These are phyloP conservation scores for Patagioenas fasciata DNA, from an alignment of 2,113 vertebrate species.

Conservation along the genomic window DNA sequence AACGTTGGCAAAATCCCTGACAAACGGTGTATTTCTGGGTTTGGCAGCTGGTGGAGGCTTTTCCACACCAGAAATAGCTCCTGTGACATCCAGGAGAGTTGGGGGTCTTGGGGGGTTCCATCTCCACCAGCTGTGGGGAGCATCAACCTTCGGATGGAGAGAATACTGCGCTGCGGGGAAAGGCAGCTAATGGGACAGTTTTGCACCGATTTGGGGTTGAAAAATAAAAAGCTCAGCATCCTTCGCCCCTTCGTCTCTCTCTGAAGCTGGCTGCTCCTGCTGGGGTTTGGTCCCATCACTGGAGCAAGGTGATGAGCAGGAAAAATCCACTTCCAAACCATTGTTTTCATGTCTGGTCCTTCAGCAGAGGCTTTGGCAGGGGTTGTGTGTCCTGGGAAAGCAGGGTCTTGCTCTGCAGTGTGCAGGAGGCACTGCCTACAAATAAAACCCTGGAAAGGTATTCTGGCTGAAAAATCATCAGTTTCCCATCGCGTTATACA, in stretches of 20 bases:
- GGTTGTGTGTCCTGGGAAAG: background rate
- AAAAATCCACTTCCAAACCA: background rate
- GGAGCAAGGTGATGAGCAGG: background rate
- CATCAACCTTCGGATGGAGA: background rate
- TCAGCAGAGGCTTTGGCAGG: slow-evolving; percentile 36
- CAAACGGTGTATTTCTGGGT: background rate
- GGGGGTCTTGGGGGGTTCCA: background rate
- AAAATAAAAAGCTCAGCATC: background rate
- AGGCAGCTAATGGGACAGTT: background rate
- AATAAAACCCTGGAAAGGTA: background rate
- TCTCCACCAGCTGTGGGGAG: background rate
- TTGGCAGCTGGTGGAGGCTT: background rate
- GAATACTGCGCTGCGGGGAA: background rate
- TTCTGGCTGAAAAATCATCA: fast-evolving
- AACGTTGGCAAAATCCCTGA: background rate
- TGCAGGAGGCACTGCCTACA: background rate
- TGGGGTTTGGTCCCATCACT: background rate
- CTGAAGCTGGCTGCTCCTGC: background rate
- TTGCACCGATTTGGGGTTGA: background rate
- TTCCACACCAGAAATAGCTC: background rate
- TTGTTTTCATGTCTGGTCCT: background rate
- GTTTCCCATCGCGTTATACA: background rate
- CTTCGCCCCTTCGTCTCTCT: background rate
- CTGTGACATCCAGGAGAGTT: fast-evolving
- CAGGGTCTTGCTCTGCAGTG: too few relatives aligned